These are phyloP conservation scores for Chelon labrosus DNA, from an alignment of 2,797 vertebrate species.

Conservation along the genomic window DNA sequence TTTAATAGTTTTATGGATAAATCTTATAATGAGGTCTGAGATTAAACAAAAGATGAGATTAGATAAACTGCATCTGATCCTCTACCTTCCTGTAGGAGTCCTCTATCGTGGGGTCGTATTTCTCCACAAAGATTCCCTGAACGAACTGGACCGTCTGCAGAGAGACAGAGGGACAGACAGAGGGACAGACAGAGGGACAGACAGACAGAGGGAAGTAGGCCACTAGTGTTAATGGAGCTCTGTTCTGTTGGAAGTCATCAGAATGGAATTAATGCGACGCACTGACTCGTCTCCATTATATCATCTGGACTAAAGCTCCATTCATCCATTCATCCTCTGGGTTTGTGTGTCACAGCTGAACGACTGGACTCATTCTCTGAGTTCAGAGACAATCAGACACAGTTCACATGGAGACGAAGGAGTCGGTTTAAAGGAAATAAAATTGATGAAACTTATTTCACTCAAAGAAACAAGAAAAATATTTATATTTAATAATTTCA, in stretches of 20 bases:
- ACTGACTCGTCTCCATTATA: constrained; percentile 75
- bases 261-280: constrained; percentile 74
- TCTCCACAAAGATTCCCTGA: constrained; percentile 99
- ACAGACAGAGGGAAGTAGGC: constrained; percentile 44
- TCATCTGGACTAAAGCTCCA: constrained; percentile 56
- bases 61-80: too few relatives aligned
- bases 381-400: too few relatives aligned
- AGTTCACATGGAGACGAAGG: too few relatives aligned
- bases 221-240: constrained; percentile 71
- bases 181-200: constrained; percentile 3
- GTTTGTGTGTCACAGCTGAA: too few relatives aligned
- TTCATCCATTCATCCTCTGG: constrained; percentile 23
- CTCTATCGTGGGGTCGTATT: constrained; percentile 99
- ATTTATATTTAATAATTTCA: too few relatives aligned
- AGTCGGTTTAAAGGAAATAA: too few relatives aligned
- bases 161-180: constrained; percentile 6
- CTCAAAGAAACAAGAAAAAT: too few relatives aligned
- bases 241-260: constrained; percentile 69
- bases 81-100: constrained; percentile 98
- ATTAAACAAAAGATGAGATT: too few relatives aligned
- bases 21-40: too few relatives aligned
- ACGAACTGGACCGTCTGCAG: constrained; percentile 93
- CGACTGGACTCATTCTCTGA: too few relatives aligned
- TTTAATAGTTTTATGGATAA: too few relatives aligned
- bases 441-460: too few relatives aligned